A percentile compares a stretch with the other conserved stretches of the same genome.
These are phyloP conservation scores for Petroica traversi DNA, from an alignment of 2,113 vertebrate species.

Conservation along the genomic window DNA sequence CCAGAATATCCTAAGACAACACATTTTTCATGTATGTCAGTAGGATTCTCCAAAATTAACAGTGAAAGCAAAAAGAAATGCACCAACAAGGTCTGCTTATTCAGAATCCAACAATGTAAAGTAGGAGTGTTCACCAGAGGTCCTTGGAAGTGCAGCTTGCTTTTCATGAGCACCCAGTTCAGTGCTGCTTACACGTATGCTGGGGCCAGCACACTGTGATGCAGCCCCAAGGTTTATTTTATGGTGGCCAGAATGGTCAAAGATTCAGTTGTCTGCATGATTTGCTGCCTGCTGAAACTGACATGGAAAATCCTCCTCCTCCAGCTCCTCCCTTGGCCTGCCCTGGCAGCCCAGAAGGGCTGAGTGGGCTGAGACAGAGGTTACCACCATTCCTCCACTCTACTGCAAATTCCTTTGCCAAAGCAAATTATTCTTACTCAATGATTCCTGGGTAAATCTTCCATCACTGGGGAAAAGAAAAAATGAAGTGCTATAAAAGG, in stretches of 20 bases:
- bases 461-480: background rate
- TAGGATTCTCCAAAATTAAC: background rate
- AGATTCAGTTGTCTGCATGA: background rate
- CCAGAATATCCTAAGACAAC: background rate
- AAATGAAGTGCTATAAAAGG: conserved; percentile 11
- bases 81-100: background rate
- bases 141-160: background rate
- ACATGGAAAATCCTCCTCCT: background rate
- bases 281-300: background rate
- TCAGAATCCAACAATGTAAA: background rate
- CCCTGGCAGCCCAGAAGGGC: background rate
- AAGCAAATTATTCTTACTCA: conserved; percentile 21
- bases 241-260: background rate
- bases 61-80: background rate
- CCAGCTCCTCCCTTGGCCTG: background rate
- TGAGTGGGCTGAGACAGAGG: background rate
- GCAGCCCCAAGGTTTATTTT: background rate
- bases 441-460: conserved; percentile 25
- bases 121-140: background rate
- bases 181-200: background rate
- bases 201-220: background rate
- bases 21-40: background rate
- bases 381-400: background rate
- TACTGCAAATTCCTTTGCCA: background rate
- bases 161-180: background rate